A percentile compares a stretch with the other conserved stretches of the same genome.
Evolutionary conservation across 23 tunicate genomes (phyloP).

Genomic region (Trididemnum miniatum): DNA sequence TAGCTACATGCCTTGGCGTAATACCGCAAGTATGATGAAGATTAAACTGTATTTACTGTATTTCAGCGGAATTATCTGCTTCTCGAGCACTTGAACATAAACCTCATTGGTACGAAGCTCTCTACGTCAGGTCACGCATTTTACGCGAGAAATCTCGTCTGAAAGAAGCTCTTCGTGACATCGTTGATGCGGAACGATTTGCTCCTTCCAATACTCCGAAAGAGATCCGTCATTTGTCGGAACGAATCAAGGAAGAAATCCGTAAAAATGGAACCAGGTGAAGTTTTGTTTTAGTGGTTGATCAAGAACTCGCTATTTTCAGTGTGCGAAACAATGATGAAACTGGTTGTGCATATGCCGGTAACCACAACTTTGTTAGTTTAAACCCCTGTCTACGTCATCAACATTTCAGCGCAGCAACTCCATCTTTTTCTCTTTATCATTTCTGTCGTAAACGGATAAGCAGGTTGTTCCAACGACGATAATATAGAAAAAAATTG

Average conservation of each 20-base stretch:
- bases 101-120: slow-evolving; percentile 96
- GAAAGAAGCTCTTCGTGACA: slow-evolving; percentile 67
- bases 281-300: background rate
- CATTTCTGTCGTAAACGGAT: too few relatives aligned
- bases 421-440: too few relatives aligned
- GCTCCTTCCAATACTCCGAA: slow-evolving; percentile 73
- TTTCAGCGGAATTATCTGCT: slow-evolving; percentile 72
- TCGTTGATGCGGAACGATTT: slow-evolving; percentile 68
- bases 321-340: too few relatives aligned
- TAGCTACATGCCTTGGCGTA: too few relatives aligned
- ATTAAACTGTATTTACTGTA: background rate
- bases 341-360: too few relatives aligned
- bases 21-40: too few relatives aligned
- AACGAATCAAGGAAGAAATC: slow-evolving; percentile 71
- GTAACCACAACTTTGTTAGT: too few relatives aligned
- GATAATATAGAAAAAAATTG: too few relatives aligned
- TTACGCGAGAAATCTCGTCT: slow-evolving; percentile 59
- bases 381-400: too few relatives aligned
- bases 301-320: too few relatives aligned
- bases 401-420: too few relatives aligned
- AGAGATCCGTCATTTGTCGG: slow-evolving; percentile 63
- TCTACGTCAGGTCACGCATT: slow-evolving; percentile 88
- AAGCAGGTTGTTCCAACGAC: too few relatives aligned
- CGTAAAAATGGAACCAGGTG: slow-evolving; percentile 51
- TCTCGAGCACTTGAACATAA: slow-evolving; percentile 81